These are phyloP conservation scores for Reticulitermes lucifugus DNA, from an alignment of 2,888 invertebrate genomes.

Conservation along the genomic window DNA sequence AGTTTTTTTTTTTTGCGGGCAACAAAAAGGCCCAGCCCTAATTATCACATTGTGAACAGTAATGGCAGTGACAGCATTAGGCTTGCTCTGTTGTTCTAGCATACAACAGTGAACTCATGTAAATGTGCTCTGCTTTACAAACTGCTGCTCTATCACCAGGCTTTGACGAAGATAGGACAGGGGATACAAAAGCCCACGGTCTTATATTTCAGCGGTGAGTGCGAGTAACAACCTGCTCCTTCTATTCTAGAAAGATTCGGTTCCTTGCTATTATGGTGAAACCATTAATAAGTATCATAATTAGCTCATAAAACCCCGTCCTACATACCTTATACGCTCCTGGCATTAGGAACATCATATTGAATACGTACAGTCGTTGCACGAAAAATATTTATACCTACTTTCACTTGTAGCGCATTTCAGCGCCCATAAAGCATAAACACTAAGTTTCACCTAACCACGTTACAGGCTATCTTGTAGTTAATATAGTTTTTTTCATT, in stretches of 20 bases:
- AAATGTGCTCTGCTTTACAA: neutral
- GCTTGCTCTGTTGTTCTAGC: neutral
- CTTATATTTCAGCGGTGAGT: neutral
- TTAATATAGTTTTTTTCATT: no score
- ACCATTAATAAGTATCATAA: conserved; percentile 23
- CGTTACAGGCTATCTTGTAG: no score
- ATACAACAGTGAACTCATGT: neutral
- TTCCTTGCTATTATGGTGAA: conserved; percentile 14
- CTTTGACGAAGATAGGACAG: neutral
- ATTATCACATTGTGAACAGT: neutral
- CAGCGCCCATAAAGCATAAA: no score
- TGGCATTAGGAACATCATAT: neutral
- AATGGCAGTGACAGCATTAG: neutral
- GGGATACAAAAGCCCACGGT: conserved; percentile 1
- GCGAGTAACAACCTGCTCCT: neutral
- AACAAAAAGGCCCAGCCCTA: neutral
- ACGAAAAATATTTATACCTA: neutral
- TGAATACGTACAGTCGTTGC: neutral
- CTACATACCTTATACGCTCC: neutral
- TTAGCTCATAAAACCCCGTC: neutral
- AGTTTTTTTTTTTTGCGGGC: neutral
- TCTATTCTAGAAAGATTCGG: neutral
- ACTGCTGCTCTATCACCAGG: no score
- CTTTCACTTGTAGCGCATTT: no score
- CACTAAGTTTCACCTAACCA: no score